Base-by-base conservation (phyloP, 2,113 vertebrate genomes). In the Rhinopomastus cyanomelas region DNA sequence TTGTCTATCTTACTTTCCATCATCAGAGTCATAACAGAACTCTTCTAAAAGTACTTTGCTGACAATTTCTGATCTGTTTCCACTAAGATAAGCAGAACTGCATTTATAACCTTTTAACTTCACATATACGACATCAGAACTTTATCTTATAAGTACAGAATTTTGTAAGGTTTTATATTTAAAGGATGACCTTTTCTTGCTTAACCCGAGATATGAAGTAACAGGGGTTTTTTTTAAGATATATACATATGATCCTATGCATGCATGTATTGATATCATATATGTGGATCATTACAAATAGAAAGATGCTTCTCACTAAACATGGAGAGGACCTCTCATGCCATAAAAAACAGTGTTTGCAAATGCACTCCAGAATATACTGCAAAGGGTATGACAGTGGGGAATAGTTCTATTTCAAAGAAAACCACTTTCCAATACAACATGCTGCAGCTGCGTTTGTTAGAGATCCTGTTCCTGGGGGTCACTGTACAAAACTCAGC, bases 91-190 rank as follows among this genome's bases (percentile, higher is more conserved):
- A 91, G 72, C 52, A 81, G 65, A 94, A 81, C n/a, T 51, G n/a
- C 77, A 81, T 88, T 96, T 90, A 74, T 49, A 90, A 87, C 46
- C 72, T 89, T 87, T 79, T 89, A 87, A 92, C 39, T 79, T 89
- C 76, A 81, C 27, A 49, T 79, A 61, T 12, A 53, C 71, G 84
- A 85, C 74, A 78, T 85, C 37, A 26, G 64, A 93, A 89, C 29
- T 72, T 89, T 56, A 34, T 32, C 84, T 88, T 53, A 84, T 15
- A 90, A 48, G 57, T 56, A 74, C 9, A 81, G 64, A 85, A 85
- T 66, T 69, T 57, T 69, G 26, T 61, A 71, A 71, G 36, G 8
- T 69, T 82, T 80, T 82, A 30, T 74, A 80, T 91, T 67, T 85
- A 56, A 93, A 71, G 80, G 23, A 87, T 34, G 34, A 52, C 8